Evolutionary conservation across 92 coral and sea anemone species (phyloP).

Genomic region (Actinernus sp.): DNA sequence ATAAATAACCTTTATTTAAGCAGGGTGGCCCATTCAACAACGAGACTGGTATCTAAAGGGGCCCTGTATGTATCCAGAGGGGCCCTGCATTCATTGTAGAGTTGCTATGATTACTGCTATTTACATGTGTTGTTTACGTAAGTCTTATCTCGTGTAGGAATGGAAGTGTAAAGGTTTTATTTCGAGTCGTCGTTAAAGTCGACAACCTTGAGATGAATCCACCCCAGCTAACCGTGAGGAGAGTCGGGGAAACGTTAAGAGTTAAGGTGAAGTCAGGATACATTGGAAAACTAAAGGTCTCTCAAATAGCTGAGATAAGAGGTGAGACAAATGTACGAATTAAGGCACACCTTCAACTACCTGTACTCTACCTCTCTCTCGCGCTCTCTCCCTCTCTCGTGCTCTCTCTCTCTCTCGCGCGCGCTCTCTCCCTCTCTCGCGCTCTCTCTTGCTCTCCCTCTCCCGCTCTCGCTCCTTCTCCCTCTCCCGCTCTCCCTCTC

Average conservation of each 20-base stretch:
- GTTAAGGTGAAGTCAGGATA: slow-evolving; percentile 56
- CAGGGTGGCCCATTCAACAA: too few species aligned
- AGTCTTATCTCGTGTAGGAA: slow-evolving; percentile 49
- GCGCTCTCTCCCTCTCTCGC: background rate
- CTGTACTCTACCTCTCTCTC: background rate
- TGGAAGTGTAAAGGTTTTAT: slow-evolving; percentile 84
- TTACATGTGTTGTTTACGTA: too few species aligned
- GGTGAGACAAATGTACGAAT: too few species aligned
- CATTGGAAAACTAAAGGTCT: slow-evolving; percentile 75
- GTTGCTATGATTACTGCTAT: too few species aligned
- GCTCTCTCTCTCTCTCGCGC: background rate
- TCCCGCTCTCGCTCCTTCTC: background rate
- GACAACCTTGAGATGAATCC: slow-evolving; percentile 45
- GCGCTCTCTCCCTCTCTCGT: too few species aligned
- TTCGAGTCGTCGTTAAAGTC: slow-evolving; percentile 80
- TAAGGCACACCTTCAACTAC: background rate
- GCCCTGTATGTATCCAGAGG: too few species aligned
- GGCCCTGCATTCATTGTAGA: too few species aligned
- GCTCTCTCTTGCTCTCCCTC: background rate
- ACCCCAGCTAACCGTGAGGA: slow-evolving; percentile 36
- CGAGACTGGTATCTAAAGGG: too few species aligned
- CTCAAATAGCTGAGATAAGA: slow-evolving; percentile 33
- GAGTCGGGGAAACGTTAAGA: slow-evolving; percentile 67
- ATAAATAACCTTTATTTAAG: too few species aligned
- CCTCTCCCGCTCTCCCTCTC: background rate